Evolutionary conservation across 2,888 invertebrate species (phyloP), one percentile per base, ranked within the genome.

Genomic region (Drosophila lacicola): DNA sequence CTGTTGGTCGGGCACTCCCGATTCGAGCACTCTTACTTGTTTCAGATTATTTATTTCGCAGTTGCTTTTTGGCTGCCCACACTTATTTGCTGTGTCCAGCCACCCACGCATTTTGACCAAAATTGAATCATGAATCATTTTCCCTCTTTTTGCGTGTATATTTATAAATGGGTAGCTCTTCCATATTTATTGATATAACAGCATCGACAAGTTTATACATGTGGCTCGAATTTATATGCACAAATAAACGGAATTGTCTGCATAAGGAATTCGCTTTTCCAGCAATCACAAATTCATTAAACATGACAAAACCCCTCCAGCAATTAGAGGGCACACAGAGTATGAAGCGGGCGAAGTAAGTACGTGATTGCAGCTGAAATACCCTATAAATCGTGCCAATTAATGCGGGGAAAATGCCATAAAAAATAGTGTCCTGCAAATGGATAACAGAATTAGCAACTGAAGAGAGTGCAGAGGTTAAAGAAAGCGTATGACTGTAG

Each of bases 41-140:
- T 68, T 61, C 37, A 34, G 19, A 44, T 61, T 58, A n/a, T 63
- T 62, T 72, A 83, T 86, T 83, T 78, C 73, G 87, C 81, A 88
- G 72, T 76, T 71, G 49, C 53, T 45, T 42, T 47, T 39, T 53
- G 36, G 21, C 45, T 42, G 42, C 8, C 34, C 39, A 58, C 58
- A 55, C 62, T 57, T 61, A 19, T 60, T 45, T 34, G 56, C 36
- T 37, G 47, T 33, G 58, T 85, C 66, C 81, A 73, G 73, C n/a
- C 11, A 51, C 81, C 89, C 82, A 89, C 82, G 64, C 85, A 55
- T 49, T 63, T 51, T 13, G 49, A 51, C 54, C 66, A 62, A 34
- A 33, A 33, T 37, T 51, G 29, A 33, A 41, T 33, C 17, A 61
- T 82, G 82, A 82, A 65, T 82, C 82, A 82, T 73, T 58, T 66